Evolutionary conservation across 1,140 invertebrate genomes (phyloP), one percentile per base, ranked within the genome.

Genomic region (Orchesella cincta): DNA sequence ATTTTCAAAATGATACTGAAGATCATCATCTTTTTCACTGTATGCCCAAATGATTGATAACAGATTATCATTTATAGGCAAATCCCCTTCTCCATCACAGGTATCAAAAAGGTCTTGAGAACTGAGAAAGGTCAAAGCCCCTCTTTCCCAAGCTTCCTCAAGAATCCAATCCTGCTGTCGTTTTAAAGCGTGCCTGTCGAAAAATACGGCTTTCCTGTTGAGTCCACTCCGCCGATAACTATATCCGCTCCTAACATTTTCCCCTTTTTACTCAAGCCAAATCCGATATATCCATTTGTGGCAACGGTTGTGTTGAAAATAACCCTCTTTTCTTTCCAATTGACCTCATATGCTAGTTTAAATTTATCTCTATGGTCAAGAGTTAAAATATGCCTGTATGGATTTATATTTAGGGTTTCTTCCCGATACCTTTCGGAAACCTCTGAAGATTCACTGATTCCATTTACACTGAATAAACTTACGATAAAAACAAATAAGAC

Each of bases 131-230:
- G 79, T 80, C 20, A 73, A 71, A 1, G 76, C 78, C 0, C 26
- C 71, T 57, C 74, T 75, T 67, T 80, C 72, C n/a, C 1, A 14
- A 29, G 36, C 79, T 39, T 3, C 31, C 8, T 57, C n/a, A 14
- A 80, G 64, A 8, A 20, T 71, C 79, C 79, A 80, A 46, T 80
- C 73, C 39, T 75, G 62, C 29, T 39, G 28, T 36, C 78, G 78
- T 57, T 35, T 46, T 28, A 35, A 34, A 1, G 29, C 79, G 73
- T 76, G 73, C 20, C 64, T 26, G 51, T 80, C 74, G 62, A 31
- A 67, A 67, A 67, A 31, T 67, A 67, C n/a, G 62, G 8, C 12
- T 23, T 14, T 14, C 62, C 62, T 31, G 8, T 67, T 29, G 62
- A 29, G 31, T 67, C 29, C 3, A 67, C 62, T 8, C 62, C 62